These are phyloP conservation scores for Amyelois transitella DNA, from an alignment of 1,140 invertebrate species.

Conservation along the genomic window DNA sequence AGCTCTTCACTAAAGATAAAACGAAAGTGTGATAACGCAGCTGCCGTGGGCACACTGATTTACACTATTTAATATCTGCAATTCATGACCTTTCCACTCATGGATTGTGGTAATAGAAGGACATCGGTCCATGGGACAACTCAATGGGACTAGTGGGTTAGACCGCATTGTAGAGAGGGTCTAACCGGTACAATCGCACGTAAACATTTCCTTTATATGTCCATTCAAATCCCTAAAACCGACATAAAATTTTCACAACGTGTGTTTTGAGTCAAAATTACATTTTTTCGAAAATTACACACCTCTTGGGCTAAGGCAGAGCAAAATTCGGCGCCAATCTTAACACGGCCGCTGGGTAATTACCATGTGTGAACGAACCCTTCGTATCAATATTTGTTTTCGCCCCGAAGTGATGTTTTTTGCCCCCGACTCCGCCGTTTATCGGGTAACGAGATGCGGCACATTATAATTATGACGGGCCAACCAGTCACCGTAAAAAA, in stretches of 20 bases:
- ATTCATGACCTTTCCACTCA: too few species aligned
- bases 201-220: too few species aligned
- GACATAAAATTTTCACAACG: not conserved
- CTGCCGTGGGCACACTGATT: too few species aligned
- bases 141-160: too few species aligned
- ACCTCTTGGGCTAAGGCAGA: conserved; percentile 31
- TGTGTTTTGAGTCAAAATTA: not conserved
- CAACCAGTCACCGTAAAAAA: conserved; percentile 20
- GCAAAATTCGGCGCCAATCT: conserved; percentile 41
- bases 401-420: conserved; percentile 39
- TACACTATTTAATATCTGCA: too few species aligned
- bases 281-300: conserved; percentile 45
- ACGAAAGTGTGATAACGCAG: too few species aligned
- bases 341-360: conserved; percentile 37
- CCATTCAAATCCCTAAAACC: too few species aligned
- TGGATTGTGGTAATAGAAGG: too few species aligned
- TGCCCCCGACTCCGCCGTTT: conserved; percentile 26
- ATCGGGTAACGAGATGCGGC: conserved; percentile 40
- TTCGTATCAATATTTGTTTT: conserved; percentile 64
- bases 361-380: conserved; percentile 34
- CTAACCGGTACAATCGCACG: too few species aligned
- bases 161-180: too few species aligned
- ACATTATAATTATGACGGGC: conserved; percentile 39
- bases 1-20: too few species aligned
- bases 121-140: too few species aligned